Evolutionary conservation across 2,113 vertebrate genomes (phyloP), one percentile per base, ranked within the genome.

Genomic region (Myocastor coypus): DNA sequence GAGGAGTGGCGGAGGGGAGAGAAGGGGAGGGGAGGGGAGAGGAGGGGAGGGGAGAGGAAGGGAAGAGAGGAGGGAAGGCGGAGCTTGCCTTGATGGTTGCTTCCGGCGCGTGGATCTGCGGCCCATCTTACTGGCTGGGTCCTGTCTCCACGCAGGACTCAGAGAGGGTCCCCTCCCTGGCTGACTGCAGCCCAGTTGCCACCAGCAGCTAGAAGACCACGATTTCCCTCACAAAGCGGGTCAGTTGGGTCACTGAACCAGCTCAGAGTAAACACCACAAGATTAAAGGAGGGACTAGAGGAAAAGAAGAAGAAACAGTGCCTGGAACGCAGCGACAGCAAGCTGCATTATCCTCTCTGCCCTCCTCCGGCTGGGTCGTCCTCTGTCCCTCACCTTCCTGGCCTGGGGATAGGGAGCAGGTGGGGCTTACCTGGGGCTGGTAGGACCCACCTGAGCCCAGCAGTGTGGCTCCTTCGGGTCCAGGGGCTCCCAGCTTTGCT

Each of bases 311-410:
- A 50, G 26, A 7, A 26, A 37, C 52, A 34, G 64, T 26, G 11
- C 19, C 28, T 52, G 26, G 37, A 8, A 64, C 32, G 63, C 10
- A 30, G 10, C 13, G 11, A 50, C 37, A 80, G 12, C 22, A 71
- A 83, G 52, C 3, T 13, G 0, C 0, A 32, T 4, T 12, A 3
- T 13, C 30, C 61, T 84, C 59, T 30, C 66, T 59, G 9, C 1
- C n/a, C 46, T 34, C 57, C 34, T 78, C 42, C 46, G n/a, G 34
- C 28, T 66, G 26, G 6, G 52, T 13, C 46, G n/a, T 26, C 1
- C 30, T 9, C 7, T 28, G 8, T 57, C 34, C 26, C 63, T 61
- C 80, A 73, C 61, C 37, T 22, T 71, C 63, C 22, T 69, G 46
- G 71, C 37, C 3, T 61, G 42, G 77, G 19, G 9, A 59, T 19